Conservation (phyloP, 1,140 invertebrate species). For the Sarcophaga peregrina region DNA sequence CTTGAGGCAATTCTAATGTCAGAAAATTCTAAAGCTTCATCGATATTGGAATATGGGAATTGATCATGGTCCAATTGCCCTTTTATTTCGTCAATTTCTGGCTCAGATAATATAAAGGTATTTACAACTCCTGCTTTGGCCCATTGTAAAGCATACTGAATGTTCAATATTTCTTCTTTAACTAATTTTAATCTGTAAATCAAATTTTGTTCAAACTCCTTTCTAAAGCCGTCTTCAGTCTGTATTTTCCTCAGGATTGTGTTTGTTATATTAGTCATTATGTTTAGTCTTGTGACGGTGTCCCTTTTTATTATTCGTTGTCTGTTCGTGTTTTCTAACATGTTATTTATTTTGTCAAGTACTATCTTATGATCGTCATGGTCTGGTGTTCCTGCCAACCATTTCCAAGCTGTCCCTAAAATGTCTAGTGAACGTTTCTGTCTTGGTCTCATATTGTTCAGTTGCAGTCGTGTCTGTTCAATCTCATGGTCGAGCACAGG, state of each 20-base stretch:
- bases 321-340: slow-evolving; percentile 9
- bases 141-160: not conserved
- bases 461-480: not conserved
- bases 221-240: no score
- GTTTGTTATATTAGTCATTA: not conserved
- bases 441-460: not conserved
- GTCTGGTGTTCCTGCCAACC: slow-evolving; percentile 9
- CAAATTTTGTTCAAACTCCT: not conserved
- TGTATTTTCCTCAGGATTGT: no score
- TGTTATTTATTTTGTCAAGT: not conserved
- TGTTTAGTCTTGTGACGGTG: not conserved
- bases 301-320: not conserved
- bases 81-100: slow-evolving; percentile 4
- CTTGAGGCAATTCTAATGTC: no score
- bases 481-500: not conserved
- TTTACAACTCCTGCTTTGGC: not conserved
- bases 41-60: not conserved
- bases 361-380: not conserved
- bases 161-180: slow-evolving; percentile 4
- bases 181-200: not conserved
- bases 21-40: no score
- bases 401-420: no score
- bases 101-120: not conserved
- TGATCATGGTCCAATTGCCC: not conserved
- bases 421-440: not conserved